phyloP scores from a whole-genome alignment of 2,888 invertebrate species.

The Cacoxenus indagator region DNA sequence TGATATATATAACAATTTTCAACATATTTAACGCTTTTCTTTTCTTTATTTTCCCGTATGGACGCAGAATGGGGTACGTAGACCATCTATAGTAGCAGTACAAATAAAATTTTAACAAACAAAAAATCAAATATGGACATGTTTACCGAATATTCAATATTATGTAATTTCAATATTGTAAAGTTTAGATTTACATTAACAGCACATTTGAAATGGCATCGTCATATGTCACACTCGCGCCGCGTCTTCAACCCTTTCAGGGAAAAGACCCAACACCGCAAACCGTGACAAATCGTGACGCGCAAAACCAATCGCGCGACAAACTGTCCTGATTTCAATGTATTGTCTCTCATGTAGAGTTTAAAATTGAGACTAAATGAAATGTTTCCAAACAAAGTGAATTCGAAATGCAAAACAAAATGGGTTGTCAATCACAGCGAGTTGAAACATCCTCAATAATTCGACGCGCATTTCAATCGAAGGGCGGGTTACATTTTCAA shows the following conservation, averaged over 20 bases:
- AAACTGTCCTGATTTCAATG: constrained; percentile 40
- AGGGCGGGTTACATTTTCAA: background rate
- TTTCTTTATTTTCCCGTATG: constrained; percentile 30
- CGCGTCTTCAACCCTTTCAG: constrained; percentile 51
- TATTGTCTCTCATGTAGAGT: constrained; percentile 48
- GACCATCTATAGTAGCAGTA: background rate
- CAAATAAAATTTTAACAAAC: no score
- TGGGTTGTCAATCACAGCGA: constrained; percentile 59
- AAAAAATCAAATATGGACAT: background rate
- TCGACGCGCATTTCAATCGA: constrained; percentile 40
- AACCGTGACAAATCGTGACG: constrained; percentile 60
- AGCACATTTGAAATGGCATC: constrained; percentile 39
- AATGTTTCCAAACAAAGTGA: constrained; percentile 44
- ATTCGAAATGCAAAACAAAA: constrained; percentile 52
- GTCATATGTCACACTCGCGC: constrained; percentile 50
- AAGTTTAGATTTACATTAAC: background rate
- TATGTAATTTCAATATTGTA: background rate
- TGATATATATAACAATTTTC: constrained; percentile 10
- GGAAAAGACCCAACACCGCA: constrained; percentile 30
- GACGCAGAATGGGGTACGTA: constrained; percentile 67
- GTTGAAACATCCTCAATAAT: constrained; percentile 40
- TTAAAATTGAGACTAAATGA: constrained; percentile 62
- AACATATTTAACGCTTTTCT: constrained; percentile 4
- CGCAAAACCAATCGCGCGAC: constrained; percentile 51
- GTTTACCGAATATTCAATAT: background rate